Evolutionary conservation across 37 sponge, comb jelly and placozoan species (phyloP).

Genomic region (Halisarca cf. caerulea): DNA sequence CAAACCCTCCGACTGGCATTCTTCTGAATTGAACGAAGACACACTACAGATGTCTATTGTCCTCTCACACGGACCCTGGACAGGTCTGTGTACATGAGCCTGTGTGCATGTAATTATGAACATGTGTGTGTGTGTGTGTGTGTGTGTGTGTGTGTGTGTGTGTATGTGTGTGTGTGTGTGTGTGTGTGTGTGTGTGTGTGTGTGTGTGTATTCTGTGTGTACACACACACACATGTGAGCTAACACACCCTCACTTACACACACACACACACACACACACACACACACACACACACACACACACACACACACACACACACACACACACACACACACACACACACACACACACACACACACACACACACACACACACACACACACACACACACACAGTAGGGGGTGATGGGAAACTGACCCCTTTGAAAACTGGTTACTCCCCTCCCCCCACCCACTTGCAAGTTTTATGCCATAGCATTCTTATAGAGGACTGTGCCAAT

Average conservation of each 20-base stretch:
- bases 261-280: neutral
- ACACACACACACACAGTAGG: neutral
- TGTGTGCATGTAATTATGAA: too few species aligned
- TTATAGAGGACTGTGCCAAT: neutral
- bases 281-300: too few species aligned
- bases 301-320: too few species aligned
- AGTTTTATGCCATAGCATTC: neutral
- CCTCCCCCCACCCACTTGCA: too few species aligned
- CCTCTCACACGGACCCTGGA: conserved; percentile 72
- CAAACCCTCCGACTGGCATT: conserved; percentile 37
- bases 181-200: too few species aligned
- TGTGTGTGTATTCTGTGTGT: too few species aligned
- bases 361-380: conserved; percentile 14
- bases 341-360: neutral
- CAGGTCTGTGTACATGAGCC: conserved; percentile 69
- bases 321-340: too few species aligned
- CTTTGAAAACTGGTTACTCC: too few species aligned
- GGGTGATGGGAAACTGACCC: neutral
- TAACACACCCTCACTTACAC: neutral
- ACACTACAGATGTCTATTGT: conserved; percentile 51
- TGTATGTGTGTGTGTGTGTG: too few species aligned
- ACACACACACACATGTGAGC: too few species aligned
- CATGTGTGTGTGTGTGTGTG: too few species aligned
- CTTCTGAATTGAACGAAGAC: neutral
- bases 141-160: too few species aligned